Percentiles rank a stretch among this genome's conserved stretches.
Evolutionary conservation across 2,113 vertebrate genomes (phyloP).

Genomic region (Maccullochella peelii): DNA sequence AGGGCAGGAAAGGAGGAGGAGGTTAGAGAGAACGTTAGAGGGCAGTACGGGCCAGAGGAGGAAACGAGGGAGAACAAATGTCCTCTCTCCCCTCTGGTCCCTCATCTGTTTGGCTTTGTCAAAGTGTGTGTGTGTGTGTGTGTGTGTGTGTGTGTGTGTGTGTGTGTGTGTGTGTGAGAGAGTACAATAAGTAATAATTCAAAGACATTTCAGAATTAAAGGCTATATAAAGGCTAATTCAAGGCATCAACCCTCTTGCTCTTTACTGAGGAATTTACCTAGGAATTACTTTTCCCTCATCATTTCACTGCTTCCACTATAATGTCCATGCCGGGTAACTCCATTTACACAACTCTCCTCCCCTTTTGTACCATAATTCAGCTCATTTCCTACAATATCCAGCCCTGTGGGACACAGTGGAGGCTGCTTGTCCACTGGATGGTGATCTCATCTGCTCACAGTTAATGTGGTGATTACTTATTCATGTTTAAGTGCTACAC

Average conservation of each 20-base stretch:
- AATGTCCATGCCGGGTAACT: background rate
- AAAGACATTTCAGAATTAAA: background rate
- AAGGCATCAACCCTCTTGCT: background rate
- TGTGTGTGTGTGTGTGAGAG: background rate
- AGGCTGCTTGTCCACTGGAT: background rate
- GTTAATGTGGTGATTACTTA: conserved; percentile 24
- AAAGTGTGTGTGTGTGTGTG: background rate
- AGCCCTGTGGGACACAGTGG: background rate
- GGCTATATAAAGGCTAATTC: background rate
- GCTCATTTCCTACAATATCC: background rate
- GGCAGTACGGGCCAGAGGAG: conserved; percentile 15
- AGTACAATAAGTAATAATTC: background rate
- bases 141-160: conserved; percentile 26
- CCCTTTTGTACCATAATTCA: background rate
- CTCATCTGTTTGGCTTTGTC: conserved; percentile 16
- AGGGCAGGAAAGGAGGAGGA: background rate
- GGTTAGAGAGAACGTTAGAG: conserved; percentile 34
- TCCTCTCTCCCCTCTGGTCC: conserved; percentile 40
- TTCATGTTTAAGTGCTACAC: conserved; percentile 25
- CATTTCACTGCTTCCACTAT: background rate
- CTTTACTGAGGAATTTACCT: background rate
- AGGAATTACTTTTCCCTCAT: background rate
- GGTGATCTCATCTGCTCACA: background rate
- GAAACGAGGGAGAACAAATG: conserved; percentile 31
- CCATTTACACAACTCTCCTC: background rate